Percentiles rank a stretch among this genome's conserved stretches.
phyloP scores from a whole-genome alignment of 2,888 invertebrate species.

The Cabera pusaria region DNA sequence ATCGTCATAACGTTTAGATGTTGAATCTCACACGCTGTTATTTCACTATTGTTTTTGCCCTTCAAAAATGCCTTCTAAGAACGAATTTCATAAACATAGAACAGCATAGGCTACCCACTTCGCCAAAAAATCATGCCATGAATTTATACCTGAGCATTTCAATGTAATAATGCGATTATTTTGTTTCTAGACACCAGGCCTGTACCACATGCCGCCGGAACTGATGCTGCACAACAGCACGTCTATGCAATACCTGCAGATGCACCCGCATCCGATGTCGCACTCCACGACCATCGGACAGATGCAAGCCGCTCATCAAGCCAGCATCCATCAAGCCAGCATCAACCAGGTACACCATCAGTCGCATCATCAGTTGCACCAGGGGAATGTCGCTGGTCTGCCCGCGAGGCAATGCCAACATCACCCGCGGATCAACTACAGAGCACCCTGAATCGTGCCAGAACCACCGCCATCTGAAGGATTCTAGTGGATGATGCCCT shows the following conservation, averaged over 20 bases:
- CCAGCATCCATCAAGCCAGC: constrained; percentile 31
- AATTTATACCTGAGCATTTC: too few species aligned
- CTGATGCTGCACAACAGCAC: constrained; percentile 71
- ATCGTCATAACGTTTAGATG: too few species aligned
- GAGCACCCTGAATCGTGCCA: constrained; percentile 38
- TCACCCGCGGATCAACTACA: constrained; percentile 49
- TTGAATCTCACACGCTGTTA: too few species aligned
- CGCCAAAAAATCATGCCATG: too few species aligned
- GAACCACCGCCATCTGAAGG: constrained; percentile 15
- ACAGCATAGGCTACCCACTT: too few species aligned
- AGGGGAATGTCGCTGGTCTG: constrained; percentile 10
- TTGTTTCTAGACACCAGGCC: constrained; percentile 59
- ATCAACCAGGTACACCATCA: constrained; percentile 23
- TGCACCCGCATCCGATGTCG: constrained; percentile 62
- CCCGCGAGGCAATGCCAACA: constrained; percentile 51
- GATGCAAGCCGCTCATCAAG: constrained; percentile 43
- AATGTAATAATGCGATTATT: too few species aligned
- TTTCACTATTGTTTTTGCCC: too few species aligned
- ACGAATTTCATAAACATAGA: too few species aligned
- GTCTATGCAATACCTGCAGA: constrained; percentile 70
- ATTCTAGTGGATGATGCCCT: too few species aligned
- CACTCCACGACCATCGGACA: constrained; percentile 36
- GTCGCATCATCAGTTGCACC: constrained; percentile 12
- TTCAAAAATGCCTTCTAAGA: too few species aligned
- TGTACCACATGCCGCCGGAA: constrained; percentile 80